Conservation (phyloP, 2,113 vertebrate species). For the Trichomycterus rosablanca region DNA sequence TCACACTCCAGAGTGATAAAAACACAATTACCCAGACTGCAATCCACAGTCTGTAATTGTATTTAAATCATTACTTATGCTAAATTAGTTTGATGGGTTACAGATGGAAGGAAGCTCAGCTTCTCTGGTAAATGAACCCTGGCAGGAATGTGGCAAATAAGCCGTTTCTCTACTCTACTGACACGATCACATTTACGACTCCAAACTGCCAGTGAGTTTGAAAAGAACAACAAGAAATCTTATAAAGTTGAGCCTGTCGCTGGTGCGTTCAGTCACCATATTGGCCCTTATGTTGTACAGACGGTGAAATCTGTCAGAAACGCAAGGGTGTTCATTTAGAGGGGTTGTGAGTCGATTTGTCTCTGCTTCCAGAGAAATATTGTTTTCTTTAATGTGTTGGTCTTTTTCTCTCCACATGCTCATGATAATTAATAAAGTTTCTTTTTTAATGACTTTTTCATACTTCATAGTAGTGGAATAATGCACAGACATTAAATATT, state of each 20-base stretch:
- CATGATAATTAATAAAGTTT: too few relatives aligned
- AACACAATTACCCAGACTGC: constrained; percentile 21
- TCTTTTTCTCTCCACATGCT: neutral
- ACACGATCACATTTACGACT: neutral
- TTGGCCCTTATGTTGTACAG: constrained; percentile 11
- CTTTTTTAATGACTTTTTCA: too few relatives aligned
- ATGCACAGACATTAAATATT: too few relatives aligned
- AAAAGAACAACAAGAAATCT: constrained; percentile 1
- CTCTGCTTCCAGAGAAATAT: neutral
- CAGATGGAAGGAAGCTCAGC: constrained; percentile 28
- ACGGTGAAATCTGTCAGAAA: neutral
- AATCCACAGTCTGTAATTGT: constrained; percentile 23
- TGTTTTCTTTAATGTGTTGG: too few relatives aligned
- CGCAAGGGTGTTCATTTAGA: neutral
- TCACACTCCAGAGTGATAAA: neutral
- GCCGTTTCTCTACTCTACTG: neutral
- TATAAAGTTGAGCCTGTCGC: neutral
- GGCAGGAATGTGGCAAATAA: constrained; percentile 15
- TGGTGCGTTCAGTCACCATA: constrained; percentile 3
- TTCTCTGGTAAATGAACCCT: constrained; percentile 25
- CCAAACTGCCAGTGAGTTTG: neutral
- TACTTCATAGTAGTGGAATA: too few relatives aligned
- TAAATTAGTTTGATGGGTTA: constrained; percentile 23
- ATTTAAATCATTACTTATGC: constrained; percentile 28
- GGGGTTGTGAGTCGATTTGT: neutral